Evolutionary conservation across 2,113 vertebrate species (phyloP).

Genomic region (Campylorhamphus procurvoides): DNA sequence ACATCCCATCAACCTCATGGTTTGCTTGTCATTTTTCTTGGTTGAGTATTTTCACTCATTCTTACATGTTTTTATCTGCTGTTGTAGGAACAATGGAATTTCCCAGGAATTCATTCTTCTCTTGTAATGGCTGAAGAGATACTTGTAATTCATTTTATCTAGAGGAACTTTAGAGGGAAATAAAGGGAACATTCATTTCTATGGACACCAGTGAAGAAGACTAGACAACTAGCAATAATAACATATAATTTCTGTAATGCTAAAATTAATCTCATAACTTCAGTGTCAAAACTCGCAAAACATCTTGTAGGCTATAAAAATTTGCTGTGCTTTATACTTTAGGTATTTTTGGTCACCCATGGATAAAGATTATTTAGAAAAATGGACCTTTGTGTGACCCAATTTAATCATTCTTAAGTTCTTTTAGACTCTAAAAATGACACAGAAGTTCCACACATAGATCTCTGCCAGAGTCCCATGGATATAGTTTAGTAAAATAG

Average conservation of each 20-base stretch:
- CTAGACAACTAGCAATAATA: neutral
- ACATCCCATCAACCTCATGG: neutral
- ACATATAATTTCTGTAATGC: neutral
- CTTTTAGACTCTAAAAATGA: neutral
- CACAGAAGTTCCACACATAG: neutral
- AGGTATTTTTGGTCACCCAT: neutral
- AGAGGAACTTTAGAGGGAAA: neutral
- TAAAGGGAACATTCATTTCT: neutral
- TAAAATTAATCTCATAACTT: neutral
- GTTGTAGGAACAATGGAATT: neutral
- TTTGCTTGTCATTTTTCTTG: neutral
- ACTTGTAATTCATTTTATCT: neutral
- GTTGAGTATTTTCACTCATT: neutral
- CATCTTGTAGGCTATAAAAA: neutral
- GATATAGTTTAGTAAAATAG: neutral
- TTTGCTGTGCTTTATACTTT: neutral
- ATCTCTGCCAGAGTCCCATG: neutral
- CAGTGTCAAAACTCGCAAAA: neutral
- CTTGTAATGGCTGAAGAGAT: neutral
- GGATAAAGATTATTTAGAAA: neutral
- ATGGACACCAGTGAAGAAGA: too few relatives aligned
- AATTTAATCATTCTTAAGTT: neutral
- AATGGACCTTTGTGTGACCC: neutral
- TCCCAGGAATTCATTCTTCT: neutral
- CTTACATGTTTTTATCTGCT: neutral